These are phyloP conservation scores for Notodonta ziczac DNA, from an alignment of 2,888 invertebrate genomes.

Conservation along the genomic window DNA sequence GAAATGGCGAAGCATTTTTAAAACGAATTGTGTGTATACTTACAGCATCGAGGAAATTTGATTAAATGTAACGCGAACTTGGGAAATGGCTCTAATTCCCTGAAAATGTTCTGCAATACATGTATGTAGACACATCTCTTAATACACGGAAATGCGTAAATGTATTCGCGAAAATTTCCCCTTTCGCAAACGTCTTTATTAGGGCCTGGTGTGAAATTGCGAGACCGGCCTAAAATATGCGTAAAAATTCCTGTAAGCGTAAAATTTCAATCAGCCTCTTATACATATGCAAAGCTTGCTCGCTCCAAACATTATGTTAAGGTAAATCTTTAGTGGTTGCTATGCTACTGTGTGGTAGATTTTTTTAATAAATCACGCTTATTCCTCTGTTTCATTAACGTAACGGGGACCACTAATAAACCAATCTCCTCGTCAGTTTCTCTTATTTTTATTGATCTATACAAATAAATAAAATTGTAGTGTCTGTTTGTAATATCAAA, in stretches of 20 bases:
- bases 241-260: conserved; percentile 74
- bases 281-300: conserved; percentile 74
- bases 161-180: conserved; percentile 45
- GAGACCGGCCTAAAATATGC: conserved; percentile 70
- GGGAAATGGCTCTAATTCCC: conserved; percentile 23
- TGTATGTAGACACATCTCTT: conserved; percentile 24
- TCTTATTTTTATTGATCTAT: too few relatives aligned
- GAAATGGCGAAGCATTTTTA: too few relatives aligned
- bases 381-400: too few relatives aligned
- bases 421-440: too few relatives aligned
- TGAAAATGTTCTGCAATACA: conserved; percentile 15
- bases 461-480: too few relatives aligned
- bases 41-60: conserved; percentile 24
- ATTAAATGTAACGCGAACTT: conserved; percentile 24
- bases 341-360: not conserved
- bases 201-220: conserved; percentile 63
- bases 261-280: conserved; percentile 80
- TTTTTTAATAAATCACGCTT: too few relatives aligned
- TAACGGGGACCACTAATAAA: too few relatives aligned
- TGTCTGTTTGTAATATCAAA: too few relatives aligned
- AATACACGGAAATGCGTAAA: conserved; percentile 44
- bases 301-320: conserved; percentile 1
- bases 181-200: conserved; percentile 58
- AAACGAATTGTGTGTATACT: too few relatives aligned
- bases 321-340: conserved; percentile 8